These are phyloP conservation scores for Parasteatoda tepidariorum DNA, from an alignment of 1,140 invertebrate genomes.

Conservation along the genomic window DNA sequence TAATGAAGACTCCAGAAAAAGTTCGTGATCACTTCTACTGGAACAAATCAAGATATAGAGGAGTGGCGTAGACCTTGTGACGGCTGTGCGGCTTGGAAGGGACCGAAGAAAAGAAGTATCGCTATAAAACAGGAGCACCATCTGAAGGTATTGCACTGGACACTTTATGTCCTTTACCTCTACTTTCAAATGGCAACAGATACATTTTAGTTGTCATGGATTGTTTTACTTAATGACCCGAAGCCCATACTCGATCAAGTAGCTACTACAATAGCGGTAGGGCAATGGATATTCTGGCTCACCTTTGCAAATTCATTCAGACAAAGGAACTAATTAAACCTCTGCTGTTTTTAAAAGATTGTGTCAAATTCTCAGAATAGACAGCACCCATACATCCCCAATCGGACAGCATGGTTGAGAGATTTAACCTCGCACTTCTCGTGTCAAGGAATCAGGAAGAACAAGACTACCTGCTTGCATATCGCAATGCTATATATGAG, in stretches of 20 bases:
- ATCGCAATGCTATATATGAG: conserved; percentile 62
- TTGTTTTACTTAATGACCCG: conserved; percentile 68
- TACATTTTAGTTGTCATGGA: conserved; percentile 67
- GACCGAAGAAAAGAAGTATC: neutral
- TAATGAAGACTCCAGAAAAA: neutral
- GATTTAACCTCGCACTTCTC: conserved; percentile 64
- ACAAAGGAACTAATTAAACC: too few relatives aligned
- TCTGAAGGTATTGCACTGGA: neutral
- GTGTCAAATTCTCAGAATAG: conserved; percentile 64
- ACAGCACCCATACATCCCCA: conserved; percentile 67
- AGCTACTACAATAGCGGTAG: conserved; percentile 66
- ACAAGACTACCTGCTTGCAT: conserved; percentile 63
- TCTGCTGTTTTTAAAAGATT: conserved; percentile 65
- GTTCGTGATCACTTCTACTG: conserved; percentile 6
- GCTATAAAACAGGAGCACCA: conserved; percentile 18
- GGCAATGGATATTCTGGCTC: conserved; percentile 66
- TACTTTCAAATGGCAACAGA: conserved; percentile 43
- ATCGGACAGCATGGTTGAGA: conserved; percentile 67
- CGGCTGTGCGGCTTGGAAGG: conserved; percentile 8
- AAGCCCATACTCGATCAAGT: conserved; percentile 67
- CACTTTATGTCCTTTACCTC: neutral
- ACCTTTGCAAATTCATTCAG: conserved; percentile 65
- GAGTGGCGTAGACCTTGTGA: conserved; percentile 17
- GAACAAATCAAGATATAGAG: conserved; percentile 51
- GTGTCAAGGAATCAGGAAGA: conserved; percentile 51